phyloP scores from a whole-genome alignment of 2,888 invertebrate species.

The Margaritifera margaritifera region DNA sequence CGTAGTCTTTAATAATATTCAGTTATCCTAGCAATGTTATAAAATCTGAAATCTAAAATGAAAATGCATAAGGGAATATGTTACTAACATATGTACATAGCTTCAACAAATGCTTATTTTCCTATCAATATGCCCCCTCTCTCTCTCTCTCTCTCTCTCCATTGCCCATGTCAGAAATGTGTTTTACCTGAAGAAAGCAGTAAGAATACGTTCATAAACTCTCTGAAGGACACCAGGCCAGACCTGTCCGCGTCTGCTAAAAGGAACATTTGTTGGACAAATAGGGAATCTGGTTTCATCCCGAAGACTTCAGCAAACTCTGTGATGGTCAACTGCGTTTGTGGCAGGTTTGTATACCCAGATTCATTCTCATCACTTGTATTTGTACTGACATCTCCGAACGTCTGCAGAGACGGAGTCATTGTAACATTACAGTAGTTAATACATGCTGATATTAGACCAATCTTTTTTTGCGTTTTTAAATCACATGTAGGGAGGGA shows the following conservation, averaged over 20 bases:
- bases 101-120: not conserved
- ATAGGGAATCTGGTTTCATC: slow-evolving; percentile 76
- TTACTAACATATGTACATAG: not conserved
- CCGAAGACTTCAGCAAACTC: slow-evolving; percentile 79
- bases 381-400: not conserved
- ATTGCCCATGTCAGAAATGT: not conserved
- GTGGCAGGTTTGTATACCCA: too few species aligned
- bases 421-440: too few species aligned
- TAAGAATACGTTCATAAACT: slow-evolving; percentile 78
- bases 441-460: too few species aligned
- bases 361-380: too few species aligned
- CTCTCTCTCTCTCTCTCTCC: not conserved
- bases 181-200: slow-evolving; percentile 76
- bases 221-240: slow-evolving; percentile 79
- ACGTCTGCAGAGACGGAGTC: too few species aligned
- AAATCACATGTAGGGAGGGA: too few species aligned
- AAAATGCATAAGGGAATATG: not conserved
- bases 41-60: too few species aligned
- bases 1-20: not conserved
- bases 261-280: slow-evolving; percentile 78
- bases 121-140: not conserved
- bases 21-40: not conserved
- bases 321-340: not conserved
- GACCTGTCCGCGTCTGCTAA: slow-evolving; percentile 77
- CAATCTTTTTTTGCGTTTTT: too few species aligned